Conservation (phyloP, 1,140 invertebrate genomes). For the Bombus polaris region DNA sequence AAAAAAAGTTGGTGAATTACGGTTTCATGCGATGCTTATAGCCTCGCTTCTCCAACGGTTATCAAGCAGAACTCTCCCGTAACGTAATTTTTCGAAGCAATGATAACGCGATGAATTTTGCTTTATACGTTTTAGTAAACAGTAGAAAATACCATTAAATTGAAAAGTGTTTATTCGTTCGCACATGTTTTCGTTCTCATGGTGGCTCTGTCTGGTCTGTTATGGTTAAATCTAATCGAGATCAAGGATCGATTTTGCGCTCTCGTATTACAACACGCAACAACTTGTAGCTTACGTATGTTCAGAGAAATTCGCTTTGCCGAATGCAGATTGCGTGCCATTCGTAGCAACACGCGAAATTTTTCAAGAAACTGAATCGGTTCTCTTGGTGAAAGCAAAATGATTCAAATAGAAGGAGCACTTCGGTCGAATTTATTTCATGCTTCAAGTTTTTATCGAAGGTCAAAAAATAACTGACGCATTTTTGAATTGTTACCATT, state of each 20-base stretch:
- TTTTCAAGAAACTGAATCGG: constrained; percentile 12
- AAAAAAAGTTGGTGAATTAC: constrained; percentile 16
- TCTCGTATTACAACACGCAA: not conserved
- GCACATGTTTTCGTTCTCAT: constrained; percentile 1
- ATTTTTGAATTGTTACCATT: not conserved
- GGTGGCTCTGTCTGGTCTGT: too few species aligned
- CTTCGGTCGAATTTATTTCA: not conserved
- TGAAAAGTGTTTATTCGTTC: too few species aligned
- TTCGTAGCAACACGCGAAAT: constrained; percentile 12
- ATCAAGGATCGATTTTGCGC: constrained; percentile 18
- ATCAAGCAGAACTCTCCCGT: not conserved
- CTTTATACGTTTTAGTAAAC: not conserved
- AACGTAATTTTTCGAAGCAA: not conserved
- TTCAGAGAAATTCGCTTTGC: constrained; percentile 29
- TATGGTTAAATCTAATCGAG: not conserved
- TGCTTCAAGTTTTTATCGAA: not conserved
- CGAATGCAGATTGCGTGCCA: constrained; percentile 20
- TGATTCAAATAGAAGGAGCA: not conserved
- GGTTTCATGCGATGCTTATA: constrained; percentile 24
- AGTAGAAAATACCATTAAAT: too few species aligned
- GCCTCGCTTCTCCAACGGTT: not conserved
- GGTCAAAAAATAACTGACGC: not conserved
- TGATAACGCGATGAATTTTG: not conserved
- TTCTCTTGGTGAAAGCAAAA: constrained; percentile 33
- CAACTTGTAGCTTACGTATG: constrained; percentile 2